These are phyloP conservation scores for Actinernus sp. DNA, from an alignment of 92 coral and sea anemone genomes.

Conservation along the genomic window DNA sequence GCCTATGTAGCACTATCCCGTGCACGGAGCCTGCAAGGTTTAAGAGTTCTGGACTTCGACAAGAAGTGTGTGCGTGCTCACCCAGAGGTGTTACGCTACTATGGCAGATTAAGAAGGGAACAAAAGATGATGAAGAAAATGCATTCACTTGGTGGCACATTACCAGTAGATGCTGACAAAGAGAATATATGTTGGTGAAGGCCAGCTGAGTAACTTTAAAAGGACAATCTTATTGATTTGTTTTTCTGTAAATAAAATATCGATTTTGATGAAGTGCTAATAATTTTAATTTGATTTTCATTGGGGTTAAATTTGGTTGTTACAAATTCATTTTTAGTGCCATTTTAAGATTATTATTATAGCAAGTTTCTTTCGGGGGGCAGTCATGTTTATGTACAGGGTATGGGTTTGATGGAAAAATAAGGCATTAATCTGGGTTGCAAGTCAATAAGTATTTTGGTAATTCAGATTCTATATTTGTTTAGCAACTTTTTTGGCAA, in stretches of 20 bases:
- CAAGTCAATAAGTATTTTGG: no score
- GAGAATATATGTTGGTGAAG: constrained; percentile 25
- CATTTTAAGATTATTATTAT: no score
- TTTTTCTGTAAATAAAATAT: constrained; percentile 5
- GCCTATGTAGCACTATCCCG: constrained; percentile 97
- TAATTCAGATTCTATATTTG: no score
- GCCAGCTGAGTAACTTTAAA: neutral
- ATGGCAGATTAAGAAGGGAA: constrained; percentile 74
- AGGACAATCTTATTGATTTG: neutral
- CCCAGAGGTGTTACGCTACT: constrained; percentile 88
- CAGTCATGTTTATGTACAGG: no score
- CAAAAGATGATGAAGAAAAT: constrained; percentile 52
- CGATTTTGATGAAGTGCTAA: neutral
- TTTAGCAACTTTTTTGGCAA: no score
- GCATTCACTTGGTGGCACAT: neutral
- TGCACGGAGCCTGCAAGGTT: constrained; percentile 91
- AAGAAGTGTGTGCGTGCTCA: constrained; percentile 94
- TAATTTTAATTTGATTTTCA: no score
- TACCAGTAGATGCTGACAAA: constrained; percentile 41
- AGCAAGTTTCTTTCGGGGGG: no score
- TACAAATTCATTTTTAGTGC: no score
- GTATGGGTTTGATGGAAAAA: no score
- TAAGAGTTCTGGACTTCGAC: constrained; percentile 91
- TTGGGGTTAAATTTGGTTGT: no score
- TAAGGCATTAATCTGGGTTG: no score